Evolutionary conservation across 2,888 invertebrate species (phyloP).

Genomic region (Hybos culiciformis): DNA sequence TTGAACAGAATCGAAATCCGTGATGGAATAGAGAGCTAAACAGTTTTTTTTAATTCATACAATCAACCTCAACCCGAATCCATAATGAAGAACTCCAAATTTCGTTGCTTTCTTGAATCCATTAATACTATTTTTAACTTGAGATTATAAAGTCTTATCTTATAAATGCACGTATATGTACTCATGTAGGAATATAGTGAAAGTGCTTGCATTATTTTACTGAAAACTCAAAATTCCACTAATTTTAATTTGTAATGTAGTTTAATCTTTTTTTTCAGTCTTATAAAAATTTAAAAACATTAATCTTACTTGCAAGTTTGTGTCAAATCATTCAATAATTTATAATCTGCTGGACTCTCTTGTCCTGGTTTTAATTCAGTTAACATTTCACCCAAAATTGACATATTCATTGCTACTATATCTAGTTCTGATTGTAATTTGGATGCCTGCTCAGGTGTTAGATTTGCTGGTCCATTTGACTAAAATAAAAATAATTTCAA

Average conservation of each 20-base stretch:
- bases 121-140: no score
- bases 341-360: conserved; percentile 75
- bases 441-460: conserved; percentile 68
- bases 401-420: conserved; percentile 86
- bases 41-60: no score
- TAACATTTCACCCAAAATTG: conserved; percentile 90
- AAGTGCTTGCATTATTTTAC: not conserved
- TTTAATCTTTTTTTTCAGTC: not conserved
- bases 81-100: no score
- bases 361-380: conserved; percentile 74
- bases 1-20: no score
- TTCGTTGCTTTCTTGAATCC: no score
- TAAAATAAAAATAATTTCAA: conserved; percentile 9
- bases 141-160: no score
- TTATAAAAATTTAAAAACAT: conserved; percentile 1
- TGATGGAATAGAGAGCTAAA: no score
- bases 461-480: conserved; percentile 28
- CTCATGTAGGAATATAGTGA: no score
- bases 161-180: no score
- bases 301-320: conserved; percentile 49
- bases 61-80: no score
- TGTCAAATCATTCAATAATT: conserved; percentile 47
- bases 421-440: conserved; percentile 87
- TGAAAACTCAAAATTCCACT: not conserved
- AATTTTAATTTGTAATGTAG: conserved; percentile 5